Evolutionary conservation across 2,888 invertebrate genomes (phyloP), one percentile per base, ranked within the genome.

Genomic region (Sussaba pulchella): DNA sequence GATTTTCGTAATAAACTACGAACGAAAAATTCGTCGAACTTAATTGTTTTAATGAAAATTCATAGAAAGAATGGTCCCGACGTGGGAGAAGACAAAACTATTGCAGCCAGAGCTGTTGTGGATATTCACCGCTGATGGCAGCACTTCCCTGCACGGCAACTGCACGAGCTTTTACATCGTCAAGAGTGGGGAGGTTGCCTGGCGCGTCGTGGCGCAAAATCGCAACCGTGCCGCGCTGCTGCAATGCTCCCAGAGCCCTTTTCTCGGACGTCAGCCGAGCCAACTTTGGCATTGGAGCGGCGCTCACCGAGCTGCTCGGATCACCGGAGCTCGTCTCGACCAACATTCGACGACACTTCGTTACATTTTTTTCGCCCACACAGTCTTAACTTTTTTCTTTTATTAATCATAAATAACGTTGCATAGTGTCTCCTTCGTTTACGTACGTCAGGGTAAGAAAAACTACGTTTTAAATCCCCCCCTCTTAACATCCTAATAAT

Each of bases 41-140:
- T 36, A 6, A 10, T 31, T 36, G 9, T 2, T 31, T 17, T 9
- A 57, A 1, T 26, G 57, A 1, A 1, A 31, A 36, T 36, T 36
- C 2, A 36, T 26, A 2, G 6, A 31, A 57, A 31, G 31, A 57
- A 57, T 57, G 31, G 3, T 57, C 26, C 31, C 31, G 9, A 43
- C 72, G 36, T 21, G 36, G 19, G 41, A 14, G 8, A 4, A 73
- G 86, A 86, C 87, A 85, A 88, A 85, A 88, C 73, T 86, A 83
- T 87, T 50, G 19, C 86, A 36, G 82, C 41, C n/a, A 1, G 19
- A 6, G 54, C 71, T 41, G 83, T 90, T 85, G 61, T 21, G 69
- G 70, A 70, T 41, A 45, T 70, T 54, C 70, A 47, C 85, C 64
- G 31, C 24, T 82, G 89, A 71, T 85, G 88, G 90, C 90, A 88